These are phyloP conservation scores for Serranus cabrilla DNA, from an alignment of 2,797 vertebrate genomes.

Conservation along the genomic window DNA sequence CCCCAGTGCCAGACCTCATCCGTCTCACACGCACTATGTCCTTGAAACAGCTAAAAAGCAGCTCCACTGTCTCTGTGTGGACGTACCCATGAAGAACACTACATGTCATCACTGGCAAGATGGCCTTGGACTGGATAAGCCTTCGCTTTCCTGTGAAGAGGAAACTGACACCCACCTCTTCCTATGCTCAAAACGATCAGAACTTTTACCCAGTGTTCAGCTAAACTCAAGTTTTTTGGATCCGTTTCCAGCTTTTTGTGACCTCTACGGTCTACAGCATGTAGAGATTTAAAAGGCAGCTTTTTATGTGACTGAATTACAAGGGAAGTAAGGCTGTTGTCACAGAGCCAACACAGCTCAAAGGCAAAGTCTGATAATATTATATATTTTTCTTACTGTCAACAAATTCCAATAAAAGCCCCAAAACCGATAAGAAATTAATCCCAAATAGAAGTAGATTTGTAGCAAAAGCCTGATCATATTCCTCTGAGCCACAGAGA, in stretches of 20 bases:
- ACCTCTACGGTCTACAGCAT: no score
- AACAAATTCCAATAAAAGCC: not conserved
- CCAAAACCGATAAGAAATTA: not conserved
- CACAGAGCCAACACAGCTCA: not conserved
- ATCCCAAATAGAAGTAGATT: not conserved
- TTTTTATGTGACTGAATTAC: not conserved
- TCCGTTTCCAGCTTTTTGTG: not conserved
- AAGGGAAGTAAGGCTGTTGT: not conserved
- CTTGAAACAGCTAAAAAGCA: conserved; percentile 49
- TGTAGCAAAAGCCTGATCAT: not conserved
- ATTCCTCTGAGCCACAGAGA: not conserved
- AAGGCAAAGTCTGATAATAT: not conserved
- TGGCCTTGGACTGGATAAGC: conserved; percentile 11
- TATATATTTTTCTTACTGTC: not conserved
- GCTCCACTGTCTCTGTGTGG: conserved; percentile 39
- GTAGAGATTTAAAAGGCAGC: not conserved
- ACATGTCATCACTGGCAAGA: conserved; percentile 26
- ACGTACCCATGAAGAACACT: conserved; percentile 11
- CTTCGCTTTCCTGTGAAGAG: conserved; percentile 15
- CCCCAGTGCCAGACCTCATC: conserved; percentile 13
- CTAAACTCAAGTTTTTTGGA: not conserved
- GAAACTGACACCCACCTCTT: not conserved
- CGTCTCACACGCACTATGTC: conserved; percentile 28
- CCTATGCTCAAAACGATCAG: not conserved
- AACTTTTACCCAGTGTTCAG: conserved; percentile 7